These are phyloP conservation scores for Plumapathes pennacea DNA, from an alignment of 92 coral and sea anemone species.

Conservation along the genomic window DNA sequence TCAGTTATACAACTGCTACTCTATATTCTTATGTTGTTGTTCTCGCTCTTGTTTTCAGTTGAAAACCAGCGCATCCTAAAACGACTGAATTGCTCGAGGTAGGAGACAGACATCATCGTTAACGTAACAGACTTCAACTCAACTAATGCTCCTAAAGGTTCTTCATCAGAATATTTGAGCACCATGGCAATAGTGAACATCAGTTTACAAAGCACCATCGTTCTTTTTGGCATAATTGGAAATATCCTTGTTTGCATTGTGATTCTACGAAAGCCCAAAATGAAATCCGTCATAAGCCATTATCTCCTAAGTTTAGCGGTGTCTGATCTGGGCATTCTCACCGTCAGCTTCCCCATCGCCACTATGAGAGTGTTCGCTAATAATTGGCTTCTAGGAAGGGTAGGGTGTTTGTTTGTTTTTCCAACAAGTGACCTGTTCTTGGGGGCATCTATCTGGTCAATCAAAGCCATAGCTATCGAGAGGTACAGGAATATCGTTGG, in stretches of 20 bases:
- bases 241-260: slow-evolving; percentile 68
- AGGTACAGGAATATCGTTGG: slow-evolving; percentile 66
- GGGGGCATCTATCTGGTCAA: slow-evolving; percentile 91
- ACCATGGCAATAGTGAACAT: too few relatives aligned
- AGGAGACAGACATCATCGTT: too few relatives aligned
- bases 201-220: slow-evolving; percentile 48
- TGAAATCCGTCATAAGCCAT: slow-evolving; percentile 64
- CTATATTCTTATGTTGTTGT: too few relatives aligned
- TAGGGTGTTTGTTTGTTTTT: slow-evolving; percentile 53
- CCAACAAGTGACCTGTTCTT: slow-evolving; percentile 73
- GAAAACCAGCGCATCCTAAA: too few relatives aligned
- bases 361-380: slow-evolving; percentile 32
- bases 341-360: slow-evolving; percentile 55
- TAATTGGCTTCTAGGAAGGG: slow-evolving; percentile 51
- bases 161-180: too few relatives aligned
- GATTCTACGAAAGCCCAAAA: slow-evolving; percentile 43
- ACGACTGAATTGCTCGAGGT: too few relatives aligned
- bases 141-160: too few relatives aligned
- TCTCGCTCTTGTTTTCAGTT: too few relatives aligned
- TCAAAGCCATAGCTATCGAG: slow-evolving; percentile 71
- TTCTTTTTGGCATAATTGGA: slow-evolving; percentile 67
- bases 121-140: too few relatives aligned
- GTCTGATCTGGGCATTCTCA: slow-evolving; percentile 72
- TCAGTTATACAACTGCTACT: too few relatives aligned
- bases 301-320: slow-evolving; percentile 67